These are phyloP conservation scores for Epinephelus malabaricus DNA, from an alignment of 2,797 vertebrate genomes.

Conservation along the genomic window DNA sequence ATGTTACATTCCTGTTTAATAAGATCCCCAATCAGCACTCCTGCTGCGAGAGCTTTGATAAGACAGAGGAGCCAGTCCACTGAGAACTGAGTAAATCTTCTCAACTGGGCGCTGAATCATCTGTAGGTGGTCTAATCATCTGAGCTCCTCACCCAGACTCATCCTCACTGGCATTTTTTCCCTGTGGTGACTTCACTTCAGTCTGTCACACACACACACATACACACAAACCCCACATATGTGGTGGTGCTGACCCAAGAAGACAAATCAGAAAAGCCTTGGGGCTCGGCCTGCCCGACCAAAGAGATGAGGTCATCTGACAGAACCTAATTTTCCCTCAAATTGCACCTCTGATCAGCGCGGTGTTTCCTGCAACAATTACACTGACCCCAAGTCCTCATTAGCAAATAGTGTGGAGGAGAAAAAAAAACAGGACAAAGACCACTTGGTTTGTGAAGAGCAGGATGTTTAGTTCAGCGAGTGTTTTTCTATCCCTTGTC, in stretches of 20 bases:
- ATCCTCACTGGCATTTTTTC: conserved; percentile 65
- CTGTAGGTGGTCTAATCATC: conserved; percentile 83
- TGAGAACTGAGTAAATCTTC: conserved; percentile 61
- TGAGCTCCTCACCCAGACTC: conserved; percentile 67
- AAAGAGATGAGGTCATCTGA: conserved; percentile 85
- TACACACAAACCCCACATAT: conserved; percentile 62
- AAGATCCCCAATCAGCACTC: conserved; percentile 63
- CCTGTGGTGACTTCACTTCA: conserved; percentile 61
- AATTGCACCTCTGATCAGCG: conserved; percentile 88
- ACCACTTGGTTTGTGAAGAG: conserved; percentile 70
- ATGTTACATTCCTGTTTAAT: conserved; percentile 65
- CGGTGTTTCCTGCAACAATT: conserved; percentile 88
- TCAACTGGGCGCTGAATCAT: conserved; percentile 59
- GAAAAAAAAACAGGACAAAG: conserved; percentile 70
- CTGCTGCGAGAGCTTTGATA: conserved; percentile 68
- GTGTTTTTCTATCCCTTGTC: conserved; percentile 48
- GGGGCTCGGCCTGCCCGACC: conserved; percentile 77
- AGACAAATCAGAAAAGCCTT: conserved; percentile 83
- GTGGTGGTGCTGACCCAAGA: conserved; percentile 81
- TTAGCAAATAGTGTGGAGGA: conserved; percentile 82
- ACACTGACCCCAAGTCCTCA: conserved; percentile 85
- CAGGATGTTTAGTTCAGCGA: conserved; percentile 70
- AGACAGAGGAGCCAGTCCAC: conserved; percentile 47
- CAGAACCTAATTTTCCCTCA: conserved; percentile 87
- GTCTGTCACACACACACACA: conserved; percentile 53